phyloP scores from a whole-genome alignment of 2,797 vertebrate species.

The Tangara arthus region DNA sequence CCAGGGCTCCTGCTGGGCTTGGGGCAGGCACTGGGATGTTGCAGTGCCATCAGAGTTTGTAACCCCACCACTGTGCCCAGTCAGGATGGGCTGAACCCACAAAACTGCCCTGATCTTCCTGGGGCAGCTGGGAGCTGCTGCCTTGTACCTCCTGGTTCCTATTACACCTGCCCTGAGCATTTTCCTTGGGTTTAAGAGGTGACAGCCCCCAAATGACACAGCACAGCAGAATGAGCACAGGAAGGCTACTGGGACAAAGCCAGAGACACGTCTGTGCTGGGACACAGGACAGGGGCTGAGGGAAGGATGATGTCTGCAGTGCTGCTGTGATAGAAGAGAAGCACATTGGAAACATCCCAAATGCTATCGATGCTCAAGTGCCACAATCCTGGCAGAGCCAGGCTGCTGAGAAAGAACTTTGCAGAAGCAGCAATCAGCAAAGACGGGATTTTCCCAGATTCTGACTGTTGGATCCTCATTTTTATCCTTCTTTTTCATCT shows the following conservation, averaged over 20 bases:
- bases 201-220: not conserved
- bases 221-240: not conserved
- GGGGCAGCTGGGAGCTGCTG: not conserved
- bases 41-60: accelerated
- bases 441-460: not conserved
- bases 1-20: not conserved
- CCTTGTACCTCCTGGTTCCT: not conserved
- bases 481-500: not conserved
- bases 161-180: not conserved
- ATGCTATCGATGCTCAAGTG: not conserved
- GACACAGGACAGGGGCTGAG: not conserved
- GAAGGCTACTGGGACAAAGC: not conserved
- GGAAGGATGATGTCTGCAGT: not conserved
- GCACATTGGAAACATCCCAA: not conserved
- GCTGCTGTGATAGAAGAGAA: not conserved
- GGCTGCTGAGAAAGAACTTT: not conserved
- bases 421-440: not conserved
- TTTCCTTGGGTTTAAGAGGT: not conserved
- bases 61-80: accelerated
- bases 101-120: not conserved
- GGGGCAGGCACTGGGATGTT: not conserved
- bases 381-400: not conserved
- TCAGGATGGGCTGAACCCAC: not conserved
- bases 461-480: not conserved
- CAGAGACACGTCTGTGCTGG: not conserved